Evolutionary conservation across 2,113 vertebrate genomes (phyloP), one percentile per base, ranked within the genome.

Genomic region (Mungos mungo): DNA sequence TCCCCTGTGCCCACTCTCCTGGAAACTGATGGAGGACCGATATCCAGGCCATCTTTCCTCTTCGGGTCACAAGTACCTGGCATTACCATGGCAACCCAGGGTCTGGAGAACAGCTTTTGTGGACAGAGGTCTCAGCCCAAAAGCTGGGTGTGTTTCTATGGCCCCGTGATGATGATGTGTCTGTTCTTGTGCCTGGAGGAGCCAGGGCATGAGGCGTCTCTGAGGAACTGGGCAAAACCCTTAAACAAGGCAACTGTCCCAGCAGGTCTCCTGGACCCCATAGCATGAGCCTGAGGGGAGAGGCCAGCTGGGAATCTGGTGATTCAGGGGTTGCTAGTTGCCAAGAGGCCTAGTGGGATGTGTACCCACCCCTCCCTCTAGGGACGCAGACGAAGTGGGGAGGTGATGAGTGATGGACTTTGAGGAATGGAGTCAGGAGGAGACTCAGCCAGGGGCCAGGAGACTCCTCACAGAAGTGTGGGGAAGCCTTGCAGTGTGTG

Each of bases 51-150:
- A 94, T 95, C 88, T 79, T 79, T 88, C 77, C 65, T 90, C 66
- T 74, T 95, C 2, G 0, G 92, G 91, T 88, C 93, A 96, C 4
- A 94, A 93, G 93, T 47, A 83, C 79, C 87, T n/a, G 31, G 82
- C 47, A 71, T 97, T 93, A 33, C 93, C 82, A 93, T 91, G 79
- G 91, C 63, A 97, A 97, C 96, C 74, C 76, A 16, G 29, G 81
- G 54, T 68, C 85, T 93, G 41, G 82, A 98, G 95, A 96, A 65
- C 25, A 71, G 86, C 95, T 93, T 89, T 93, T 76, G 33, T 16
- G 47, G 72, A 76, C 79, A 54, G 89, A 93, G 94, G 71, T 47
- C 57, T 92, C 54, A n/a, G 88, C 87, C 76, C 76, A 18, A 38
- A 47, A 80, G 89, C 57, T 29, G 38, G 0, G 0, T 38, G n/a